Evolutionary conservation across 37 sponge, comb jelly and placozoan species (phyloP), one percentile per base, ranked within the genome.

Genomic region (Eunapius fragilis): DNA sequence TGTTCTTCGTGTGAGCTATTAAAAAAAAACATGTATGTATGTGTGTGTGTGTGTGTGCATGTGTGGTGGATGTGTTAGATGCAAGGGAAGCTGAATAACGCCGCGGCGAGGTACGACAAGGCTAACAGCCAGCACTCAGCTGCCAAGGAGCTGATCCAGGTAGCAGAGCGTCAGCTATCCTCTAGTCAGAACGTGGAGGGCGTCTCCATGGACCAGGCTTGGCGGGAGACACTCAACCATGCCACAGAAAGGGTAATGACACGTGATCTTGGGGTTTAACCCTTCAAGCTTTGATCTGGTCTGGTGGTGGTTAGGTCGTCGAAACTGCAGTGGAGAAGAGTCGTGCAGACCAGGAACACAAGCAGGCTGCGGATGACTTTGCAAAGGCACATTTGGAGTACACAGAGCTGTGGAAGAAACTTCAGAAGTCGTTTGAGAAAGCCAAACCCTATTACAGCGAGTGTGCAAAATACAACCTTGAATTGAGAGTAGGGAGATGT

Each of bases 211-310:
- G 81, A 85, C 41, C 75, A 77, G 27, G 91, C 91, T 0, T 87
- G 87, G 87, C 87, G 78, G 69, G 91, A 91, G 74, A 83, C 83
- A 75, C 87, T 91, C 37, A 82, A 86, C 73, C 88, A 91, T 72
- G 91, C 91, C 70, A 91, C 91, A 32, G 0, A 35, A 22, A 86
- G 83, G 87, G 91, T 91, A 3, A 83, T 67, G 41, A 0, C 3
- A 7, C n/a, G n/a, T n/a, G 28, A 26, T 26, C n/a, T n/a, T n/a
- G n/a, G 48, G 11, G 30, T 26, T 26, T 38, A 19, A 58, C 22
- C 1, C 14, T 58, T 58, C 22, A 11, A 58, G 1, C 6, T 58
- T 58, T 13, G n/a, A n/a, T n/a, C n/a, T 58, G 6, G 58, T 58
- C 19, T 19, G 19, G 6, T 10, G 14, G 22, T 58, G 58, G 58